Evolutionary conservation across 2,888 invertebrate genomes (phyloP), one percentile per base, ranked within the genome.

Genomic region (Fabriciana adippe): DNA sequence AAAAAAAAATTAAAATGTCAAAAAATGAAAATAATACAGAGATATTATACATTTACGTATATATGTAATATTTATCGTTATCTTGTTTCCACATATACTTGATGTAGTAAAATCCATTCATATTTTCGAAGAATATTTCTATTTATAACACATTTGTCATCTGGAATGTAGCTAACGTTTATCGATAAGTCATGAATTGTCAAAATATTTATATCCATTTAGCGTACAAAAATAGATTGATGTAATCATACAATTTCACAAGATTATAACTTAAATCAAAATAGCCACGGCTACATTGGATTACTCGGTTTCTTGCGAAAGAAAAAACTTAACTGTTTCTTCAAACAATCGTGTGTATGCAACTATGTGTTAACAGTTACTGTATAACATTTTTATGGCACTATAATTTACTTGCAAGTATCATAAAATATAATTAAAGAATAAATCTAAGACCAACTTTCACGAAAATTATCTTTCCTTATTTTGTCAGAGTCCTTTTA

Each of bases 271-370:
- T 63, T 55, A 55, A 50, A 51, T 48, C 35, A 41, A 41, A 41
- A 41, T 41, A 41, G 35, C 59, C 64, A 47, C 35, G 50, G 41
- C 62, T 59, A 63, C 62, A 56, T 53, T 55, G 60, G 51, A 66
- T 69, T 66, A 69, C 50, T 50, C 16, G 18, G 21, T 4, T 18
- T 66, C 56, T 55, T 63, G 47, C 51, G 64, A 55, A 64, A 55
- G 35, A 64, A 60, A 55, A 31, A 57, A 41, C 51, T 41, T 15
- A 64, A 15, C 41, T 51, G 55, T 48, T 56, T 31, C 13, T 15
- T n/a, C 11, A 21, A 26, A 45, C n/a, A 41, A 56, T 41, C 8
- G 35, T 41, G 35, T 56, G 18, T 45, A 55, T 15, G 53, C 14
- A 26, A 26, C 5, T 26, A 26, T 45, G 21, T 57, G 11, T 18